Percentiles rank a stretch among this genome's conserved stretches.
These are phyloP conservation scores for Chrysotoxum bicinctum DNA, from an alignment of 2,888 invertebrate species.

Conservation along the genomic window DNA sequence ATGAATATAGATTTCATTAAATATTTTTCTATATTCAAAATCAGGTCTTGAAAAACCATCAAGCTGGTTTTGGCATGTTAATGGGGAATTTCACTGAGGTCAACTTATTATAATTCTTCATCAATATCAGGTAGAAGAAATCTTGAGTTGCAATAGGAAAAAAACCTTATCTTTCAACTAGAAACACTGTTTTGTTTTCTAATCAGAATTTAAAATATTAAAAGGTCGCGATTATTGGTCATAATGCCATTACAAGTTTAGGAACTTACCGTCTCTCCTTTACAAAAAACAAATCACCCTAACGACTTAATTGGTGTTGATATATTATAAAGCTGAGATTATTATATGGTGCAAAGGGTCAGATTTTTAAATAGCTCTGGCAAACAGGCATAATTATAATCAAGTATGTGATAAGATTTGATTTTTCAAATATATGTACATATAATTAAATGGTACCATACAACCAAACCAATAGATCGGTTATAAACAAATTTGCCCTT, in stretches of 20 bases:
- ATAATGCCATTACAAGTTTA: neutral
- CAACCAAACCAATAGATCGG: neutral
- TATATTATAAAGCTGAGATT: neutral
- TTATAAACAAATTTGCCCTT: conserved; percentile 9
- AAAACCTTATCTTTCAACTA: neutral
- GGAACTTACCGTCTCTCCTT: neutral
- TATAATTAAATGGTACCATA: neutral
- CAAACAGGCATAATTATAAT: neutral
- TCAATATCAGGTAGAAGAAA: neutral
- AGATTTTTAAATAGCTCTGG: neutral
- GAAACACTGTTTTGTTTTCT: neutral
- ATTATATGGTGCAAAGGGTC: neutral
- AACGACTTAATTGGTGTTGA: neutral
- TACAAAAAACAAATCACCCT: neutral
- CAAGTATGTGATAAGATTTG: conserved; percentile 6
- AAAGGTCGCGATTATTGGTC: neutral
- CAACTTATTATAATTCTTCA: neutral
- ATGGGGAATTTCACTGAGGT: neutral
- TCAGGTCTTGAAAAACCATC: neutral
- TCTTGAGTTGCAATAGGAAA: neutral
- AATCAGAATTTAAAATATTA: neutral
- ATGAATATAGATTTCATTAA: too few species aligned
- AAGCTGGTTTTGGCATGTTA: neutral
- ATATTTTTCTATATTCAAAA: neutral
- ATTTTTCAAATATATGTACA: neutral